Conservation (phyloP, 2,113 vertebrate species). For the Cyprinodon tularosa region DNA sequence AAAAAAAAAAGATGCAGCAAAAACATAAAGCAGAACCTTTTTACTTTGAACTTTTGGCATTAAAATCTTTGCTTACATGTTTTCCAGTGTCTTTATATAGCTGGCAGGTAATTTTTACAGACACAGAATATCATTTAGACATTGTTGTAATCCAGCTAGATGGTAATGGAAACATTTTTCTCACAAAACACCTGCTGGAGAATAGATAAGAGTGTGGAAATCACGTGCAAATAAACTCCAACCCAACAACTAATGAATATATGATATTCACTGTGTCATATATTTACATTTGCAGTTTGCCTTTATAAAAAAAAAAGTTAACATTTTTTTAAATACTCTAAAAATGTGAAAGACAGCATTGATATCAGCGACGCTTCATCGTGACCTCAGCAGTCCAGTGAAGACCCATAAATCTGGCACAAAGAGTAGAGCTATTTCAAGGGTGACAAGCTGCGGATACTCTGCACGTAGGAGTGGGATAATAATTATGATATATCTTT, state of each 20-base stretch:
- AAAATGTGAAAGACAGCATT: slow-evolving; percentile 1
- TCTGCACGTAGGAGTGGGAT: slow-evolving; percentile 21
- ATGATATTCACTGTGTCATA: background rate
- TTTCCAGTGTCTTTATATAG: too few species aligned
- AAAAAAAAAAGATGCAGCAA: too few species aligned
- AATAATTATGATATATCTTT: slow-evolving; percentile 31
- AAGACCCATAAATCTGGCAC: slow-evolving; percentile 25
- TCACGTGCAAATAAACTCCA: background rate
- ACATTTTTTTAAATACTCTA: rapidly evolving
- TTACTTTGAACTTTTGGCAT: too few species aligned
- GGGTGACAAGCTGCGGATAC: slow-evolving; percentile 11
- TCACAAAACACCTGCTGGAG: background rate
- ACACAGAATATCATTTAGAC: too few species aligned
- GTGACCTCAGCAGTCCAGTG: slow-evolving; percentile 12
- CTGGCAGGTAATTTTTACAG: too few species aligned
- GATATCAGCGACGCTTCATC: background rate
- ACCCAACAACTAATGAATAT: background rate
- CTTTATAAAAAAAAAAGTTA: background rate
- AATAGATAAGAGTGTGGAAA: background rate
- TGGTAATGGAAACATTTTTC: background rate
- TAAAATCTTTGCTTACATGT: too few species aligned
- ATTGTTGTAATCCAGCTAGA: background rate
- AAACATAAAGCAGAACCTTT: too few species aligned
- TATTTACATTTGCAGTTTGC: background rate
- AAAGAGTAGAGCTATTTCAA: slow-evolving; percentile 38